These are phyloP conservation scores for Muscicapa adusta DNA, from an alignment of 2,113 vertebrate genomes.

Conservation along the genomic window DNA sequence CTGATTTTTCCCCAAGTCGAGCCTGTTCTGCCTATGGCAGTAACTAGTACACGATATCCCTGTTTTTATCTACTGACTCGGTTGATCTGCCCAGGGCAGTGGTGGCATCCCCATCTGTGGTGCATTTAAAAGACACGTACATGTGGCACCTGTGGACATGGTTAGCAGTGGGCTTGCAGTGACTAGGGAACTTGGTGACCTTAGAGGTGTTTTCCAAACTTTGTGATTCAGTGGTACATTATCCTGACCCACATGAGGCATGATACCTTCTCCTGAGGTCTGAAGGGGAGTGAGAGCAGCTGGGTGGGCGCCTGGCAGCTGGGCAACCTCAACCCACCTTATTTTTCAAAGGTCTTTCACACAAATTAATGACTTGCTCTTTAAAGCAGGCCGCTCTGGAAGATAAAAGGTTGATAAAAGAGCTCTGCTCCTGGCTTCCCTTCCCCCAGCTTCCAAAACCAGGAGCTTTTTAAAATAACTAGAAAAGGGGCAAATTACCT, in stretches of 20 bases:
- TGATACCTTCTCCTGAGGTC: background rate
- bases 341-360: background rate
- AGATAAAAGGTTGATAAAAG: background rate
- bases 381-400: background rate
- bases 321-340: background rate
- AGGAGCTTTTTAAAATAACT: background rate
- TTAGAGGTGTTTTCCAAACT: background rate
- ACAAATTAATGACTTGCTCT: background rate
- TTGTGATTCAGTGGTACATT: background rate
- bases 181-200: background rate
- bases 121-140: fast-evolving
- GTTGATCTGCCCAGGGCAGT: background rate
- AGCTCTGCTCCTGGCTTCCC: background rate
- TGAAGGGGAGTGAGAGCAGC: fast-evolving
- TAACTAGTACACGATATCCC: fast-evolving
- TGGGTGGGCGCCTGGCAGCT: background rate
- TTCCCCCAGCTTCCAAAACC: background rate
- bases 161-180: background rate
- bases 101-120: background rate
- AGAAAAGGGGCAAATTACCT: background rate
- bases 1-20: background rate
- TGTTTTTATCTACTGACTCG: background rate
- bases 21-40: background rate
- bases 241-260: background rate
- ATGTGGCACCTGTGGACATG: background rate